Percentiles rank a stretch among this genome's conserved stretches.
Evolutionary conservation across 2,888 invertebrate genomes (phyloP).

Genomic region (Timema cristinae): DNA sequence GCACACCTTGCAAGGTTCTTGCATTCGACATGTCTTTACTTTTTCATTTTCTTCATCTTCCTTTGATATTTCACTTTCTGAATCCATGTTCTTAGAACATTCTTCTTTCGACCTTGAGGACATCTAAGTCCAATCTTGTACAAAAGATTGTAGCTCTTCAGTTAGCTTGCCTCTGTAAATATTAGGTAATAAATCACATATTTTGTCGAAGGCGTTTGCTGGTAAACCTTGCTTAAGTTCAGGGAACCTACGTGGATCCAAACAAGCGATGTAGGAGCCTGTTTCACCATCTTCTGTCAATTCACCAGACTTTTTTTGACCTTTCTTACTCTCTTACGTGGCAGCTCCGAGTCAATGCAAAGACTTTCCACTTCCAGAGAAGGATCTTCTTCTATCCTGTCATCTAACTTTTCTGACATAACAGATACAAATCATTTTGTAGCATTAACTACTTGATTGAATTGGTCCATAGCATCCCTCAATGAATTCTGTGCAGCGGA

Average conservation of each 20-base stretch:
- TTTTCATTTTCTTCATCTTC: neutral
- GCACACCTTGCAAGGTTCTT: neutral
- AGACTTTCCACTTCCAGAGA: neutral
- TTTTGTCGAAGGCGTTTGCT: neutral
- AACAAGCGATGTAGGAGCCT: neutral
- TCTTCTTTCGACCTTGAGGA: neutral
- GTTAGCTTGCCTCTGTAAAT: neutral
- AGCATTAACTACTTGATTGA: neutral
- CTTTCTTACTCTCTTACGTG: neutral
- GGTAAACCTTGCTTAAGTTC: constrained; percentile 1
- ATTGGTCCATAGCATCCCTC: constrained; percentile 5
- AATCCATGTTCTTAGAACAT: neutral
- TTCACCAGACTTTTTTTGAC: constrained; percentile 3
- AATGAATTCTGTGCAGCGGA: constrained; percentile 1
- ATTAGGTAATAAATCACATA: neutral
- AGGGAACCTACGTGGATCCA: neutral
- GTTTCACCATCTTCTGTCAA: neutral
- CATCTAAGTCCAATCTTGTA: neutral
- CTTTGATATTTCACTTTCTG: neutral
- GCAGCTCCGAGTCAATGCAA: neutral
- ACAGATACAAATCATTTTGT: constrained; percentile 3
- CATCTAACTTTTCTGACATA: constrained; percentile 2
- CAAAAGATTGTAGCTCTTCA: neutral
- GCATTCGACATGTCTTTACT: neutral
- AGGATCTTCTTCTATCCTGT: neutral